Percentiles rank a stretch among this genome's conserved stretches.
phyloP scores from a whole-genome alignment of 1,140 invertebrate genomes.

The Drosophila yakuba region DNA sequence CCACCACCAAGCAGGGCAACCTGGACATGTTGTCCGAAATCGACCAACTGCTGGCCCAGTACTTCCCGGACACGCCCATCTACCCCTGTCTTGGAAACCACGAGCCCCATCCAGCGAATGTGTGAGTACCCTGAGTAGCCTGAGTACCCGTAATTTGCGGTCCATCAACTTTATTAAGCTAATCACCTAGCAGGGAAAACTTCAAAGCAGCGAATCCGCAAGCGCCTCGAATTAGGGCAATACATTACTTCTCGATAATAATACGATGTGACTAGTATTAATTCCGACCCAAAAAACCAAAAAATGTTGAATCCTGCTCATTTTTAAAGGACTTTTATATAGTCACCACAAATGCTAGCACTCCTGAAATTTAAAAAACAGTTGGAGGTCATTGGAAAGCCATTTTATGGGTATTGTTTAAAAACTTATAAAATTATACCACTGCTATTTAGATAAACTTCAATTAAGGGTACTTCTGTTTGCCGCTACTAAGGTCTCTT shows the following conservation, averaged over 20 bases:
- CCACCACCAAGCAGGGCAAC: conserved; percentile 89
- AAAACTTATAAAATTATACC: too few relatives aligned
- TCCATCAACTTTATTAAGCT: conserved; percentile 14
- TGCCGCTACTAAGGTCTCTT: background rate
- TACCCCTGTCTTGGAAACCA: conserved; percentile 94
- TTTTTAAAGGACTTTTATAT: background rate
- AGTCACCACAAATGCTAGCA: too few relatives aligned
- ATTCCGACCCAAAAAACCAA: too few relatives aligned
- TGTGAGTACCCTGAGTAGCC: conserved; percentile 69
- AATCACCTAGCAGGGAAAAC: conserved; percentile 17
- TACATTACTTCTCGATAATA: background rate
- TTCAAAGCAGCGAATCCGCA: conserved; percentile 2
- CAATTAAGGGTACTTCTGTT: background rate
- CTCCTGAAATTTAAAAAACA: too few relatives aligned
- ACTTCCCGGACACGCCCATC: conserved; percentile 88
- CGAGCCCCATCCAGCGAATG: conserved; percentile 93
- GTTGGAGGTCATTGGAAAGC: too few relatives aligned
- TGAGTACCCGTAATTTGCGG: conserved; percentile 85
- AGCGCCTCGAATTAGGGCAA: conserved; percentile 3
- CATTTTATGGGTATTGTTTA: too few relatives aligned
- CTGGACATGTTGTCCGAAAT: conserved; percentile 87
- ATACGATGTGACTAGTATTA: background rate
- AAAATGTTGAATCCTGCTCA: background rate
- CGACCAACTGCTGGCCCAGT: conserved; percentile 86
- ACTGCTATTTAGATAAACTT: background rate